Conservation (phyloP, 2,797 vertebrate genomes). For the Caiman crocodilus region DNA sequence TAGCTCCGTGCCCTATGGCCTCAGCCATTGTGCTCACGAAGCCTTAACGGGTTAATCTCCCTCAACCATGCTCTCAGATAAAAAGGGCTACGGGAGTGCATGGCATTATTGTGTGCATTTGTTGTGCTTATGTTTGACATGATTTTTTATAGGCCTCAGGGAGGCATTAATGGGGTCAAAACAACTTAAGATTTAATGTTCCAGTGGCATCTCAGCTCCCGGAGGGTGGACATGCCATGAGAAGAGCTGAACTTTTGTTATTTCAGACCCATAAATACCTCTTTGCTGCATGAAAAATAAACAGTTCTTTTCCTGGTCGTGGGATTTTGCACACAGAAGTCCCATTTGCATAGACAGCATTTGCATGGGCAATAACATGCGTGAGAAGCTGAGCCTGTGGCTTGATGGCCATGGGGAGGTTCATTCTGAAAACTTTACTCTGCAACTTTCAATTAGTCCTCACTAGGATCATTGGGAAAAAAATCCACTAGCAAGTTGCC, state of each 20-base stretch:
- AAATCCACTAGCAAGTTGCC: neutral
- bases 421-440: neutral
- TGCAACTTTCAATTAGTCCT: neutral
- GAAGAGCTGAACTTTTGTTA: neutral
- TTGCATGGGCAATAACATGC: neutral
- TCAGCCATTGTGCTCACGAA: rapidly evolving
- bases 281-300: neutral
- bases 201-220: neutral
- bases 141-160: neutral
- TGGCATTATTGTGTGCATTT: neutral
- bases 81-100: neutral
- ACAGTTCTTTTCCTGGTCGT: neutral
- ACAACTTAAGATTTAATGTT: rapidly evolving
- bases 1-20: too few relatives aligned
- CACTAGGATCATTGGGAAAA: neutral
- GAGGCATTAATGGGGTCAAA: neutral
- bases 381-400: neutral
- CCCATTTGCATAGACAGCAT: neutral
- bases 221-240: rapidly evolving
- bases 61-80: neutral
- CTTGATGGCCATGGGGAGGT: neutral
- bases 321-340: neutral
- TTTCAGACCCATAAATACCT: neutral
- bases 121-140: neutral
- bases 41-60: neutral